A percentile compares a stretch with the other conserved stretches of the same genome.
These are phyloP conservation scores for Phocides pigmalion DNA, from an alignment of 1,140 invertebrate genomes.

Conservation along the genomic window DNA sequence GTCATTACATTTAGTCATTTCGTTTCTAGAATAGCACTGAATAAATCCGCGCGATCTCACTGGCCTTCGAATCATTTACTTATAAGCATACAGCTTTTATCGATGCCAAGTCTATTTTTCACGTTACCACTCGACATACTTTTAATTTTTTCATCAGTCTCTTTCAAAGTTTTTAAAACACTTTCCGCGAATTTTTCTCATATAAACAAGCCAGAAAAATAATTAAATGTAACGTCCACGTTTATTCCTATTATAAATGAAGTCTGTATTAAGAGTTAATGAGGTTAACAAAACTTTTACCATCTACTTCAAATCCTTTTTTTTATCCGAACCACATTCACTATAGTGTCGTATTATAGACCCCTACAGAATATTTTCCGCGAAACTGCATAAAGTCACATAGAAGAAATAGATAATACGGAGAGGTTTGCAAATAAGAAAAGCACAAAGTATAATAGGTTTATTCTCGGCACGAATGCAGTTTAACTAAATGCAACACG, in stretches of 20 bases:
- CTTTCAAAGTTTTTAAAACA: conserved; percentile 14
- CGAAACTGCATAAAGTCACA: too few relatives aligned
- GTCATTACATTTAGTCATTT: conserved; percentile 44
- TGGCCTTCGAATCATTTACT: conserved; percentile 51
- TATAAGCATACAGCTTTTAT: conserved; percentile 52
- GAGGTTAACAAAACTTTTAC: not conserved
- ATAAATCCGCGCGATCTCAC: conserved; percentile 43
- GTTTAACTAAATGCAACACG: too few relatives aligned
- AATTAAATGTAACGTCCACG: conserved; percentile 1
- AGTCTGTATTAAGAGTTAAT: not conserved
- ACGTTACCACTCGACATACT: conserved; percentile 19
- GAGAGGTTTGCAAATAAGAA: too few relatives aligned
- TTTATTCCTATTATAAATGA: not conserved
- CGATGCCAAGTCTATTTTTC: conserved; percentile 56
- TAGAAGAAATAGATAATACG: too few relatives aligned
- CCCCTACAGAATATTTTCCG: too few relatives aligned
- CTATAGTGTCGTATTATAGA: too few relatives aligned
- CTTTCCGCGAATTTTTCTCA: conserved; percentile 16
- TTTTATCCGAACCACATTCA: too few relatives aligned
- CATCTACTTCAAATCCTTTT: not conserved
- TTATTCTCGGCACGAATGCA: too few relatives aligned
- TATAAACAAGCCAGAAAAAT: conserved; percentile 5
- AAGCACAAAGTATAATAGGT: too few relatives aligned
- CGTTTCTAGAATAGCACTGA: conserved; percentile 55
- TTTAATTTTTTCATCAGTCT: conserved; percentile 24